Conservation (phyloP, 1,140 invertebrate genomes). For the Drosophila melanogaster region DNA sequence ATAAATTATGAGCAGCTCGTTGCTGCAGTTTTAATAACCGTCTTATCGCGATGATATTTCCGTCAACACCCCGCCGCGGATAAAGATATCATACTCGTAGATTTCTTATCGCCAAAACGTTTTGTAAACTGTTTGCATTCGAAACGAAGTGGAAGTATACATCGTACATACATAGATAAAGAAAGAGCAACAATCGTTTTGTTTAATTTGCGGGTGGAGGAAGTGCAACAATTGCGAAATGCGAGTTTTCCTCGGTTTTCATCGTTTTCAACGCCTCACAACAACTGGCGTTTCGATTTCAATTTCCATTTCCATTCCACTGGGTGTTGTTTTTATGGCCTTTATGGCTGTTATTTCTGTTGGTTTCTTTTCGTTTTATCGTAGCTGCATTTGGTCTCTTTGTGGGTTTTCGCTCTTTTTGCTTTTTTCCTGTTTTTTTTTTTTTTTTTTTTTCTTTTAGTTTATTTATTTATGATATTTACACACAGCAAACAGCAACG, state of each 20-base stretch:
- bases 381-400: slow-evolving; percentile 2
- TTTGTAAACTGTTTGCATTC: slow-evolving; percentile 21
- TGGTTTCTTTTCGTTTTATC: slow-evolving; percentile 3
- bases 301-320: slow-evolving; percentile 14
- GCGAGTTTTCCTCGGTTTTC: slow-evolving; percentile 6
- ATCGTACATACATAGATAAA: neutral
- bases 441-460: slow-evolving; percentile 12
- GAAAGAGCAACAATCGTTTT: slow-evolving; percentile 4
- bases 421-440: neutral
- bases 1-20: neutral
- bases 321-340: slow-evolving; percentile 16
- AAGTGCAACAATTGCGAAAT: slow-evolving; percentile 32
- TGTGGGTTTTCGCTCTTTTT: slow-evolving; percentile 1
- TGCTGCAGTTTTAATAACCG: neutral
- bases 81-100: neutral
- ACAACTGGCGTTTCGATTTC: neutral
- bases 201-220: slow-evolving; percentile 16
- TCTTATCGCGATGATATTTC: slow-evolving; percentile 13
- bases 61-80: slow-evolving; percentile 1
- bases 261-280: neutral
- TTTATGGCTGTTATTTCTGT: slow-evolving; percentile 19
- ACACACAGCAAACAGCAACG: slow-evolving; percentile 24
- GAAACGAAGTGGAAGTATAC: neutral
- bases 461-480: slow-evolving; percentile 50
- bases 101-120: slow-evolving; percentile 14